Evolutionary conservation across 2,888 invertebrate species (phyloP).

Genomic region (Xanthia icteritia): DNA sequence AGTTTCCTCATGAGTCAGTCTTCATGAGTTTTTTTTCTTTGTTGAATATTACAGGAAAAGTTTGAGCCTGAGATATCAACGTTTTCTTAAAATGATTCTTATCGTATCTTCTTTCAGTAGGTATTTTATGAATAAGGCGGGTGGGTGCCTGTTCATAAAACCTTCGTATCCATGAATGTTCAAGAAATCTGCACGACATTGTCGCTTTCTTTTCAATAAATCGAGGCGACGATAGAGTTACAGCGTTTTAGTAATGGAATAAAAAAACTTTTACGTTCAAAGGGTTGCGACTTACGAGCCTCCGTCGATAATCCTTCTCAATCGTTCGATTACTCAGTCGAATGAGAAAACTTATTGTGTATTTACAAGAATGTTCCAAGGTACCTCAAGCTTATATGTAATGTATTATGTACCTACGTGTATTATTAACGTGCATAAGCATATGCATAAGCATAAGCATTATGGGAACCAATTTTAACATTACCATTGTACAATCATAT

Average conservation of each 20-base stretch:
- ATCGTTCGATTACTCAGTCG: conserved; percentile 57
- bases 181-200: conserved; percentile 44
- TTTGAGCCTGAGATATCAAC: neutral
- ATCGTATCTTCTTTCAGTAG: neutral
- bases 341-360: conserved; percentile 58
- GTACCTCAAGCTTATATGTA: neutral
- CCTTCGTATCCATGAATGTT: conserved; percentile 17
- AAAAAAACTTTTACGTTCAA: conserved; percentile 51
- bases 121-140: neutral
- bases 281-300: conserved; percentile 54
- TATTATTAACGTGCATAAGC: too few species aligned
- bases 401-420: neutral
- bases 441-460: too few species aligned
- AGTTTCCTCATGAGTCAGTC: too few species aligned
- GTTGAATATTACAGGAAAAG: neutral
- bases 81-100: neutral
- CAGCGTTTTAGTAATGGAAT: conserved; percentile 49
- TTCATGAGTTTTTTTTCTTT: too few species aligned
- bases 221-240: conserved; percentile 41
- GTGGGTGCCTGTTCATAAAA: conserved; percentile 31
- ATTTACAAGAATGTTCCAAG: conserved; percentile 36
- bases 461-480: neutral
- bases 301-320: conserved; percentile 32
- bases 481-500: too few species aligned
- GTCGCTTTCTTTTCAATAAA: conserved; percentile 55